Evolutionary conservation across 2,888 invertebrate genomes (phyloP), one percentile per base, ranked within the genome.

Genomic region (Macaria liturata): DNA sequence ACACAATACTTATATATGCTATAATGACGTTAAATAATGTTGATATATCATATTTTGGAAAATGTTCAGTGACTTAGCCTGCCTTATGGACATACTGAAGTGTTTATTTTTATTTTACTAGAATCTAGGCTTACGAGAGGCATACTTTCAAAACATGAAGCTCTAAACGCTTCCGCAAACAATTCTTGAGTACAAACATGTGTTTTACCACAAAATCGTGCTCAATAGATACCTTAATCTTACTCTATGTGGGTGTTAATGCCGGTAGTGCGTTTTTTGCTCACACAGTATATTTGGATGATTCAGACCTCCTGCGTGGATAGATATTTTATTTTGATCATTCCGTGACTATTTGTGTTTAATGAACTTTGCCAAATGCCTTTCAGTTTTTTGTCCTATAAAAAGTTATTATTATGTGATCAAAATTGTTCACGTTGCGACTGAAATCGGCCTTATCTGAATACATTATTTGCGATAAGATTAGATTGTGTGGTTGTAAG

Each of bases 241-340:
- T 72, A 64, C 68, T 63, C 84, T 57, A 76, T 76, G 88, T 88
- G 89, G 86, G 88, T 86, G 89, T 86, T 74, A 67, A 66, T 67
- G 67, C 69, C 70, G 69, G 69, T 69, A 66, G 67, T 68, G 68
- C 67, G 7, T 75, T 78, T 84, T 81, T 78, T 76, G 72, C 69
- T 67, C 67, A 69, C 68, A 71, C 79, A 83, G 84, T 82, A 79
- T 78, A 80, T 74, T 75, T 70, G 71, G 72, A 72, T 80, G 80
- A 80, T 70, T 81, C 76, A 81, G 83, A 82, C 86, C 89, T 84
- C 88, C 88, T 83, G 88, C 86, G 83, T 84, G 60, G 84, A 63
- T 54, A 62, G 62, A 68, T 71, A 64, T 72, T 66, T 65, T 67
- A 64, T 66, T 61, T 66, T 66, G 61, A 67, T 59, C 62, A 59